A percentile compares a stretch with the other conserved stretches of the same genome.
Evolutionary conservation across 1,140 invertebrate species (phyloP).

Genomic region (Orius insidiosus): DNA sequence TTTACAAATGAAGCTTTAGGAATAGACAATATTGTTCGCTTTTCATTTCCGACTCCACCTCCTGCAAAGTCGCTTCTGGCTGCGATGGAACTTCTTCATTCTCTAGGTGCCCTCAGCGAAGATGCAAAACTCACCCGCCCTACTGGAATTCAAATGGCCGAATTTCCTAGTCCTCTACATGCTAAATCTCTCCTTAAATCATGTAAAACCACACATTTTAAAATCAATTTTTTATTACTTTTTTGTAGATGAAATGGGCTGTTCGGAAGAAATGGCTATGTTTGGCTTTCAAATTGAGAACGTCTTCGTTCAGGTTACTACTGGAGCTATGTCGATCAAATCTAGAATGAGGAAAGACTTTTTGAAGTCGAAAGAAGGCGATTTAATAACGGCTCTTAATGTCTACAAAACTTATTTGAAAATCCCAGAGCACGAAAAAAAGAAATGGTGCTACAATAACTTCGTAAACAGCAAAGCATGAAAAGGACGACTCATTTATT

Average conservation of each 20-base stretch:
- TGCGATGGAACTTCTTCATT: constrained; percentile 68
- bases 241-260: constrained; percentile 59
- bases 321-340: constrained; percentile 41
- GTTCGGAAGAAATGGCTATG: constrained; percentile 71
- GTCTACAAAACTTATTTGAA: constrained; percentile 59
- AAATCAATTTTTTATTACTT: constrained; percentile 18
- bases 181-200: constrained; percentile 53
- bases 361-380: constrained; percentile 90
- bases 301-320: constrained; percentile 55
- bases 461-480: constrained; percentile 80
- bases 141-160: constrained; percentile 73
- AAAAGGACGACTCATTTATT: constrained; percentile 66
- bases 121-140: constrained; percentile 62
- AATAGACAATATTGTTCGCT: constrained; percentile 73
- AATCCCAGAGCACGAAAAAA: constrained; percentile 26
- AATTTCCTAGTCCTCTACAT: constrained; percentile 77
- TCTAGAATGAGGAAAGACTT: constrained; percentile 51
- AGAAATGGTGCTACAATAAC: constrained; percentile 73
- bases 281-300: constrained; percentile 80
- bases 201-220: background rate
- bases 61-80: constrained; percentile 74
- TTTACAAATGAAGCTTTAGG: constrained; percentile 84
- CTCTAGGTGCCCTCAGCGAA: constrained; percentile 66
- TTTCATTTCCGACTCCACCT: constrained; percentile 73
- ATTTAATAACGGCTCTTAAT: constrained; percentile 84